Evolutionary conservation across 2,113 vertebrate genomes (phyloP).

Genomic region (Salvelinus sp.): DNA sequence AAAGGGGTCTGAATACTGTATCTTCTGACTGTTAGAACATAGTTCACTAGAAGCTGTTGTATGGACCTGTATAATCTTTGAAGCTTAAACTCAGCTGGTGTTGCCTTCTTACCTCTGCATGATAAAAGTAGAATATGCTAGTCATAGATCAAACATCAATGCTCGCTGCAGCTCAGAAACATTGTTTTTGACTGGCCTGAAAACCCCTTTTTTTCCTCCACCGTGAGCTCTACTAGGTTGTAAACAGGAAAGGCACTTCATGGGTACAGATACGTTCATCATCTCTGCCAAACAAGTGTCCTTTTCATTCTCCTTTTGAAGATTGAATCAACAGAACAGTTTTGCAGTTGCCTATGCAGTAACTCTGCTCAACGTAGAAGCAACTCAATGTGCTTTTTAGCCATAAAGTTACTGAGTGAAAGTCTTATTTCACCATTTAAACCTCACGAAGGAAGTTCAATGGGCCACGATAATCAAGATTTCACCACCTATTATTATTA

Average conservation of each 20-base stretch:
- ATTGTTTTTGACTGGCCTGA: not conserved
- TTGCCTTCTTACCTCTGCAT: not conserved
- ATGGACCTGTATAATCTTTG: not conserved
- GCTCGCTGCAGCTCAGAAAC: not conserved
- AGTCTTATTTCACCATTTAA: too few species aligned
- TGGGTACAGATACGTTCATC: conserved; percentile 1
- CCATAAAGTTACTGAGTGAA: too few species aligned
- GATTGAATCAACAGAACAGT: not conserved
- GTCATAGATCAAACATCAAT: not conserved
- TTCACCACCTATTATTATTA: too few species aligned
- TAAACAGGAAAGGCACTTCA: conserved; percentile 27
- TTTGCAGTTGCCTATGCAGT: not conserved
- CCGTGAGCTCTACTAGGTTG: not conserved
- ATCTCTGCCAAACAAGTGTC: conserved; percentile 5
- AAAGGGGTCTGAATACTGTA: not conserved
- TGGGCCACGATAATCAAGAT: too few species aligned
- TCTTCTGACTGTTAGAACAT: not conserved
- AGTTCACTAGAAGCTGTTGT: not conserved
- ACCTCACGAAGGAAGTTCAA: too few species aligned
- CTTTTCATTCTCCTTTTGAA: not conserved
- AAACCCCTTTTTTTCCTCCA: conserved; percentile 14
- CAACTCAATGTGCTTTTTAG: too few species aligned
- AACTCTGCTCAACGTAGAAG: too few species aligned
- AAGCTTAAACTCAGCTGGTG: not conserved
- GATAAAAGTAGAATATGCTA: not conserved